Evolutionary conservation across 2,797 vertebrate genomes (phyloP), one percentile per base, ranked within the genome.

Genomic region (Lepidocolaptes lacrymiger): DNA sequence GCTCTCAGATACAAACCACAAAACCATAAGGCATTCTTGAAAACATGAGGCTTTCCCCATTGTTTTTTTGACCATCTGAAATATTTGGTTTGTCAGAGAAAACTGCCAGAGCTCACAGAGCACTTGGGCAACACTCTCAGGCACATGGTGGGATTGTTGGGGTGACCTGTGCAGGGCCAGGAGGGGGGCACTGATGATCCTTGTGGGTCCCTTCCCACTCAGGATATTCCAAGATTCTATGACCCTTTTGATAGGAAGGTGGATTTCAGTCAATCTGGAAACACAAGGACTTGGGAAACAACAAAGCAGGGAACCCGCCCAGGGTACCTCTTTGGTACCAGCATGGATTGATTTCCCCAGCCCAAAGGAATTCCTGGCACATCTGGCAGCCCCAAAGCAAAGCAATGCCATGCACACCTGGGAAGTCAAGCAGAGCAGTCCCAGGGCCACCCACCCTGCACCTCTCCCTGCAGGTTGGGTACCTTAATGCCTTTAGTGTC

Each of bases 401-500:
- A 79, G 56, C n/a, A 87, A 62, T 8, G 63, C 56, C 67, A 74
- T 0, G 21, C 27, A 58, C 64, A 34, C 54, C 6, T 0, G 32
- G 23, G 6, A 79, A 59, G 75, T 7, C 23, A 19, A 73, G 88
- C 64, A 21, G 22, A 41, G 80, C 58, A 48, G 26, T 1, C 69
- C 27, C 75, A 28, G 17, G 2, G 44, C 64, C 44, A 46, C 44
- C 44, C 44, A 5, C 43, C 51, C 49, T 73, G 54, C 4, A 73
- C 7, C 64, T 4, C 6, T 9, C 66, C 2, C 8, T 54, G 62
- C 18, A 44, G 61, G 41, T 0, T 1, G 11, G 2, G 30, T 97
- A 99, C 99, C 99, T 99, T 99, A 97, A 99, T 99, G 98, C 99
- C 99, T 97, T 99, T 99, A 79, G 99, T 99, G 97, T 99, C 99